Base-by-base conservation (phyloP, 2,113 vertebrate species). In the Ranitomeya imitator region DNA sequence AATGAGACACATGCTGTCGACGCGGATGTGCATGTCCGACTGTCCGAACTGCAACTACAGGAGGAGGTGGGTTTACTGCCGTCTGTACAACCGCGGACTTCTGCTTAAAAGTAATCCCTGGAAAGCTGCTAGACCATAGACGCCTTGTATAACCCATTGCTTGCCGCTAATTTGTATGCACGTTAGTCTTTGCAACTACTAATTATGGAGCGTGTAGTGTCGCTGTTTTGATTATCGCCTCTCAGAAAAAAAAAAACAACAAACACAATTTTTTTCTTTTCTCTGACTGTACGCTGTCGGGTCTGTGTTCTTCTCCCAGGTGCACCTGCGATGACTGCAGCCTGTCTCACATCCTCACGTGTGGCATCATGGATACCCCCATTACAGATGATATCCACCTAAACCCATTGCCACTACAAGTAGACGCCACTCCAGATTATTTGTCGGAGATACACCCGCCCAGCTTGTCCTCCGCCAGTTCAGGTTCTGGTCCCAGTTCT, bases 281-380 rank as follows among this genome's bases (percentile, higher is more conserved):
- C 76, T 23, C 52, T 23, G 77, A 69, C 15, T 71, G 51, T 69
- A 7, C 14, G 23, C n/a, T 67, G 12, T 60, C 21, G 19, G 65
- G n/a, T 69, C 8, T 69, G 16, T 76, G 73, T 18, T 74, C n/a
- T 79, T 26, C 16, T 71, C 59, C 63, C 94, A 99, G 98, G 92
- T 99, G 98, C 92, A 98, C 98, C 19, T 99, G 98, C 86, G 98
- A 99, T 26, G 98, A 99, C 96, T 99, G 98, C 93, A 99, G 98
- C 91, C 97, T 99, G 85, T 99, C 98, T 14, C 98, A 99, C 94
- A 99, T 99, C 93, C 95, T 99, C 90, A 99, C 98, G 0, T 99
- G 98, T 88, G 98, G 98, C 89, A 97, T 99, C 92, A 96, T 99
- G 97, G 98, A 99, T 85, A 95, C 98, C n/a, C 96, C 98, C 1